Evolutionary conservation across 2,888 invertebrate species (phyloP).

Genomic region (Quadroppia sp.): DNA sequence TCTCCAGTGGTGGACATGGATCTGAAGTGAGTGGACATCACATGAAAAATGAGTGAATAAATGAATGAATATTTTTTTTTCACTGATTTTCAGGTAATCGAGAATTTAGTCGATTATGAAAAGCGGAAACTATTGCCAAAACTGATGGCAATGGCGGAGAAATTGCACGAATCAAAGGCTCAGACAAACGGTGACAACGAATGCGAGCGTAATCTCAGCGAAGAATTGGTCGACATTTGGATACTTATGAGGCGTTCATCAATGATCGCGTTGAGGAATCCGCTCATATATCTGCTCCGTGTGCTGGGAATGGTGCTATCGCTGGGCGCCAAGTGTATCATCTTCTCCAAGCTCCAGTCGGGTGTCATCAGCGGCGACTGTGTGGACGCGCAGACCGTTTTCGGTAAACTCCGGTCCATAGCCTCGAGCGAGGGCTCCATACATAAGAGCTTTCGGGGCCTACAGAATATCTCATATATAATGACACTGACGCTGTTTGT

Average conservation of each 20-base stretch:
- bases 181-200: background rate
- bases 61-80: background rate
- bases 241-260: constrained; percentile 33
- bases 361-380: background rate
- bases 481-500: constrained; percentile 37
- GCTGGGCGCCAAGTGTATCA: background rate
- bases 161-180: background rate
- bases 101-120: background rate
- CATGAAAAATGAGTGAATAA: background rate
- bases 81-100: background rate
- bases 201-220: background rate
- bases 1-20: constrained; percentile 42
- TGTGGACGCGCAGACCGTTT: background rate
- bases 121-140: background rate
- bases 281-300: constrained; percentile 23
- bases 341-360: background rate
- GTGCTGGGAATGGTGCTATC: constrained; percentile 9
- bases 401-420: constrained; percentile 7
- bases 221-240: constrained; percentile 24
- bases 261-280: constrained; percentile 19
- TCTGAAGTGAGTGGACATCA: background rate
- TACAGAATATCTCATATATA: constrained; percentile 27
- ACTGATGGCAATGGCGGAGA: background rate
- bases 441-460: background rate
- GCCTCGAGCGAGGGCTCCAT: background rate